Evolutionary conservation across 1,140 invertebrate species (phyloP).

Genomic region (Yoshiicerus persimilis): DNA sequence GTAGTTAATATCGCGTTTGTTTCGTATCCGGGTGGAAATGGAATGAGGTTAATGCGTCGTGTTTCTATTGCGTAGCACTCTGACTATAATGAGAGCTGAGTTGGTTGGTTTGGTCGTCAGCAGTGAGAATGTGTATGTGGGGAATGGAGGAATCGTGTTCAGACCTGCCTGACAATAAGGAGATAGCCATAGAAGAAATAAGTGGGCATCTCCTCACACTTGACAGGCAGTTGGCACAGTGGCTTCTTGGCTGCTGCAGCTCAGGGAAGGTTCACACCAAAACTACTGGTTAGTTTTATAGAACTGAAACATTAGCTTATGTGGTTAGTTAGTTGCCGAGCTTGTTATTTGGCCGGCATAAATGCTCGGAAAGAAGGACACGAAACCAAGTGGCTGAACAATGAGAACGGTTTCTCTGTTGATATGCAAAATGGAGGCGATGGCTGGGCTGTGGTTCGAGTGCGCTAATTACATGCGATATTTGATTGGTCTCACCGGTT

Average conservation of each 20-base stretch:
- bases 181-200: not conserved
- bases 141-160: too few species aligned
- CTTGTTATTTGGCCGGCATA: not conserved
- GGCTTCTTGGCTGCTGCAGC: too few species aligned
- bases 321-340: not conserved
- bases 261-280: not conserved
- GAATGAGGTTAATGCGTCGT: constrained; percentile 3
- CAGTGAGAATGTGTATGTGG: too few species aligned
- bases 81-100: not conserved
- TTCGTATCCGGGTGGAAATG: constrained; percentile 1
- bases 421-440: not conserved
- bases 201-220: not conserved
- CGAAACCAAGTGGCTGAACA: not conserved
- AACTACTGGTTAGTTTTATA: not conserved
- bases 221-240: not conserved
- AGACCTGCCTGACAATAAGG: not conserved
- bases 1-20: constrained; percentile 1
- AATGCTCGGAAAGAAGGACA: not conserved
- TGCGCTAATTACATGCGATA: not conserved
- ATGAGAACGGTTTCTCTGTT: too few species aligned
- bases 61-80: not conserved
- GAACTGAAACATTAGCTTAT: not conserved
- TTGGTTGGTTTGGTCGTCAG: not conserved
- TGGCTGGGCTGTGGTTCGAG: not conserved
- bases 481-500: not conserved